These are phyloP conservation scores for Anhinga anhinga DNA, from an alignment of 2,113 vertebrate species.

Conservation along the genomic window DNA sequence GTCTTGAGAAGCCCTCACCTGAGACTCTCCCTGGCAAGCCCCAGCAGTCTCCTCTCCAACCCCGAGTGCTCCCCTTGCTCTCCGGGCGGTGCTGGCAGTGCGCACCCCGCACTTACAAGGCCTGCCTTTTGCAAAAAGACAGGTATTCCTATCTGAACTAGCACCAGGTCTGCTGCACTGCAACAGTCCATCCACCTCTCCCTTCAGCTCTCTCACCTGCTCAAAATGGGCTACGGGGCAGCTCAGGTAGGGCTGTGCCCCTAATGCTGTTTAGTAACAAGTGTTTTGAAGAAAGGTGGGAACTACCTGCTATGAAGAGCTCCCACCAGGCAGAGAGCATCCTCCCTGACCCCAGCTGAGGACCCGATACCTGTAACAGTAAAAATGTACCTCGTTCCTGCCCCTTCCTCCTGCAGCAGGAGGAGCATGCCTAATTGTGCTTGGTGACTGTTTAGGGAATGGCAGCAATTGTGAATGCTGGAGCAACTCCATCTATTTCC, in stretches of 20 bases:
- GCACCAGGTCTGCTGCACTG: neutral
- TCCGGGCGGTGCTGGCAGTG: rapidly evolving
- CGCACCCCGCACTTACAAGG: neutral
- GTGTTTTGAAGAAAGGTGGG: neutral
- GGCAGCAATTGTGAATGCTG: neutral
- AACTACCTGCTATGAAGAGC: neutral
- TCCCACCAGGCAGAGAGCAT: neutral
- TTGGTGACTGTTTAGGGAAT: neutral
- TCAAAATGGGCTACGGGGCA: neutral
- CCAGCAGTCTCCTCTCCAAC: neutral
- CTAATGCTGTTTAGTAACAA: neutral
- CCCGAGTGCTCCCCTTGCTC: neutral
- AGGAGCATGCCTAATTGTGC: neutral
- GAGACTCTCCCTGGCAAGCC: neutral
- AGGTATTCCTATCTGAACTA: neutral
- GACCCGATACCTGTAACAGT: neutral
- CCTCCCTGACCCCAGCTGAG: neutral
- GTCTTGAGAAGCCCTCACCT: neutral
- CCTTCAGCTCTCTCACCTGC: neutral
- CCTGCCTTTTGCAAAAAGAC: neutral
- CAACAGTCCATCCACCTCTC: neutral
- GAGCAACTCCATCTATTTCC: neutral
- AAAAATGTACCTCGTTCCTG: neutral
- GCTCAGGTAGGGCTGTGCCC: neutral
- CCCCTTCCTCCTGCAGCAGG: neutral